Percentiles rank a stretch among this genome's conserved stretches.
Evolutionary conservation across 2,113 vertebrate species (phyloP).

Genomic region (Cnemophilus loriae): DNA sequence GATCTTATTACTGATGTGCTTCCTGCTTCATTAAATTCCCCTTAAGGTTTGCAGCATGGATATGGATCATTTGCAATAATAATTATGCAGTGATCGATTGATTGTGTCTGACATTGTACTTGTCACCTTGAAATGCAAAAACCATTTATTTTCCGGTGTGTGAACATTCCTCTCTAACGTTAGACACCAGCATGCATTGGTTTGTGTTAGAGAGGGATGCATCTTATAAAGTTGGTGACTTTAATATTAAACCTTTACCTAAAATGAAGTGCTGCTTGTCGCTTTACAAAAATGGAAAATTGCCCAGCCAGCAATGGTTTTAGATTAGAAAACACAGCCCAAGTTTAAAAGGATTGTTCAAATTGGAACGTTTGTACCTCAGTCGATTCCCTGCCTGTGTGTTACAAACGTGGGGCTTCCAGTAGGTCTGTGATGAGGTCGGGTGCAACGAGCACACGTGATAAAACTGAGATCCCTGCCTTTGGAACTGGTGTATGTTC

Average conservation of each 20-base stretch:
- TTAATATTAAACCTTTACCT: constrained; percentile 66
- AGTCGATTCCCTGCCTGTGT: neutral
- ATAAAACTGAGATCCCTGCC: neutral
- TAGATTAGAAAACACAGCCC: constrained; percentile 47
- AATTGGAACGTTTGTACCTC: neutral
- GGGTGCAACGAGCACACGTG: neutral
- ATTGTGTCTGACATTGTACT: constrained; percentile 82
- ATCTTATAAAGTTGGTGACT: constrained; percentile 63
- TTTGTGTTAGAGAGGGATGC: constrained; percentile 62
- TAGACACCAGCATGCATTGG: constrained; percentile 24
- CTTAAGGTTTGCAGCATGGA: constrained; percentile 78
- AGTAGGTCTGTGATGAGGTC: neutral
- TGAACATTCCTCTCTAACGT: constrained; percentile 59
- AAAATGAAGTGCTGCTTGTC: constrained; percentile 66
- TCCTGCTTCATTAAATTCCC: constrained; percentile 82
- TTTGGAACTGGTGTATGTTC: neutral
- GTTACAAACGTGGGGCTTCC: neutral
- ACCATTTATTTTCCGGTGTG: constrained; percentile 68
- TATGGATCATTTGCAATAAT: constrained; percentile 87
- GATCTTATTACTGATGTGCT: constrained; percentile 82
- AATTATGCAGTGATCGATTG: constrained; percentile 85
- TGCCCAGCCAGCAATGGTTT: constrained; percentile 49
- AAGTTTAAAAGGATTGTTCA: constrained; percentile 43
- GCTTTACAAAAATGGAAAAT: constrained; percentile 56
- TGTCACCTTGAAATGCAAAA: constrained; percentile 83